Evolutionary conservation across 2,797 vertebrate species (phyloP), one percentile per base, ranked within the genome.

Genomic region (Sebastes trivittatus): DNA sequence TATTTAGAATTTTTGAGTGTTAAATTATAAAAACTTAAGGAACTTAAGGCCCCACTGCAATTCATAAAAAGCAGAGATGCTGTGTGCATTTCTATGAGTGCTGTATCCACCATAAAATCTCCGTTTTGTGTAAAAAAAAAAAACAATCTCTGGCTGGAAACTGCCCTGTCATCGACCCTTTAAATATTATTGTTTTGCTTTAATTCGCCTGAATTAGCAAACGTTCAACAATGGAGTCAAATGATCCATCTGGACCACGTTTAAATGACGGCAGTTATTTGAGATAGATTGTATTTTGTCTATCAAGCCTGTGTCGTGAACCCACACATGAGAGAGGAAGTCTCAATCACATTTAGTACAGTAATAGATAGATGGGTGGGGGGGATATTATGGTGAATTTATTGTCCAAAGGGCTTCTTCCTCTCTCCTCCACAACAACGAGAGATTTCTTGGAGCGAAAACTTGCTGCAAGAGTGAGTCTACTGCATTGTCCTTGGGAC

Each of bases 151-250:
- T 32, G 63, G 7, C 68, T 61, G 38, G 23, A 79, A 78, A 52
- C 18, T 5, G 18, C 29, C 32, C 29, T 20, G 25, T 77, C 76
- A 30, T n/a, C 61, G 85, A 83, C 81, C 77, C 79, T 76, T 81
- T 36, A 70, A 86, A 73, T 79, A 75, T 90, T 80, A 84, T 79
- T 88, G 81, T 88, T 91, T 88, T 83, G 78, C 62, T 92, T 91
- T 92, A 36, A 89, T 91, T 84, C 84, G 65, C 87, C 71, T 75
- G 67, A 85, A 85, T 87, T 71, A 84, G 49, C 56, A 71, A 91
- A 87, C 55, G 73, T 72, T 75, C 65, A 82, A 87, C 88, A 85
- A 6, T 46, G 58, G 76, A 87, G 88, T 89, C 79, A 88, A 71
- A 88, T 81, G 68, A 83, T 86, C 72, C 84, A 87, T 71, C 84